A percentile compares a stretch with the other conserved stretches of the same genome.
phyloP scores from a whole-genome alignment of 2,888 invertebrate genomes.

The Sisyra nigra region DNA sequence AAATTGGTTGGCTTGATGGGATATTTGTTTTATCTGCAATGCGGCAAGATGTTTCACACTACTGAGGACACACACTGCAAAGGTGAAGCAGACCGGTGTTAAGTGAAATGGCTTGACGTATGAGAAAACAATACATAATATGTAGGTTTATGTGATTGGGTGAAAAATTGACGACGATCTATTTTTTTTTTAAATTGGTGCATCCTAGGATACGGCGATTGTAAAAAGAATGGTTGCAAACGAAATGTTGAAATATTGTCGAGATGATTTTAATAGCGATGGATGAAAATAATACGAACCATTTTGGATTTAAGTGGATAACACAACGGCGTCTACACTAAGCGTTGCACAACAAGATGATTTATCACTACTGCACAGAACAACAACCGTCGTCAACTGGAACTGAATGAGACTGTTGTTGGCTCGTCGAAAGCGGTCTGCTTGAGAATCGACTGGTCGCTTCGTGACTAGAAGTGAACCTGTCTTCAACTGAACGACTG shows the following conservation, averaged over 20 bases:
- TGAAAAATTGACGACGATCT: too few relatives aligned
- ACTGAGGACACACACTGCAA: too few relatives aligned
- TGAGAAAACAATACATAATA: conserved; percentile 21
- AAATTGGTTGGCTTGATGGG: too few relatives aligned
- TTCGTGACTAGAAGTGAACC: too few relatives aligned
- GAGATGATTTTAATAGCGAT: conserved; percentile 27
- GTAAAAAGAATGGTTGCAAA: conserved; percentile 38
- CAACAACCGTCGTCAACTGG: conserved; percentile 29
- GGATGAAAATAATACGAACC: conserved; percentile 35
- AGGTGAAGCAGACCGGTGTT: conserved; percentile 18
- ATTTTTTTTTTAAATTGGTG: too few relatives aligned
- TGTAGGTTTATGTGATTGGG: too few relatives aligned
- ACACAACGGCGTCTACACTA: conserved; percentile 38
- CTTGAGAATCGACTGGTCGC: too few relatives aligned
- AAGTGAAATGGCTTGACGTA: conserved; percentile 19
- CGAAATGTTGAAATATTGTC: conserved; percentile 18
- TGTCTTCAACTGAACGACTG: conserved; percentile 29
- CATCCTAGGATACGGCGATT: too few relatives aligned
- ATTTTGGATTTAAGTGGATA: conserved; percentile 40
- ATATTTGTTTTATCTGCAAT: conserved; percentile 19
- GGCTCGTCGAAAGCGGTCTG: conserved; percentile 18
- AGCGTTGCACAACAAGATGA: conserved; percentile 5
- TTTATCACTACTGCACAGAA: conserved; percentile 22
- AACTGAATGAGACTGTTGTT: conserved; percentile 25
- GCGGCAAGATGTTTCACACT: conserved; percentile 21